Percentiles rank a stretch among this genome's conserved stretches.
Evolutionary conservation across 2,797 vertebrate genomes (phyloP).

Genomic region (Pelochelys cantorii): DNA sequence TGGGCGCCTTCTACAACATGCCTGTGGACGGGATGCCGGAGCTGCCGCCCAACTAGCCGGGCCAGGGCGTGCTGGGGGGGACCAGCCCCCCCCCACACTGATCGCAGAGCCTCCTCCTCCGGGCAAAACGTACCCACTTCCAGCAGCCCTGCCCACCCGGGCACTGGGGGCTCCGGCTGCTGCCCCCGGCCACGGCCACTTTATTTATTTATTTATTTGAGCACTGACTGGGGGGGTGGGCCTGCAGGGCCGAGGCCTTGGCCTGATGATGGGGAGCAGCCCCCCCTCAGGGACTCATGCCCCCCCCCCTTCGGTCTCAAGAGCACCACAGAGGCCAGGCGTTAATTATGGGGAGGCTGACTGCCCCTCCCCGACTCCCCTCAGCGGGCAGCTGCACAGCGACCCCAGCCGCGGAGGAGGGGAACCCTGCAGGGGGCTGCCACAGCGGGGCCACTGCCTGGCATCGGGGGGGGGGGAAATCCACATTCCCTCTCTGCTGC

Average conservation of each 20-base stretch:
- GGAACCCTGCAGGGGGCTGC: neutral
- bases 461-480: too few relatives aligned
- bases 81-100: neutral
- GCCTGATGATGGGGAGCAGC: neutral
- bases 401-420: neutral
- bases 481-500: too few relatives aligned
- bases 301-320: too few relatives aligned
- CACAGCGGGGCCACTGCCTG: too few relatives aligned
- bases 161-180: slow-evolving; percentile 45
- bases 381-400: neutral
- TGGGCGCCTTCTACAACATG: slow-evolving; percentile 72
- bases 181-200: slow-evolving; percentile 36
- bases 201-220: neutral
- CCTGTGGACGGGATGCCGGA: slow-evolving; percentile 46
- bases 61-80: neutral
- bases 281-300: too few relatives aligned
- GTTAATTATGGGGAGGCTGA: too few relatives aligned
- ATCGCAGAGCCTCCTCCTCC: neutral
- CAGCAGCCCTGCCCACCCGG: neutral
- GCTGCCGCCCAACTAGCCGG: slow-evolving; percentile 65
- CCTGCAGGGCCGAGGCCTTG: neutral
- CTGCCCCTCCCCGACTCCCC: neutral
- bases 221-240: neutral
- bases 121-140: slow-evolving; percentile 68
- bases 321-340: too few relatives aligned